Base-by-base conservation (phyloP, 2,888 invertebrate genomes). In the Trichopoda pennipes region DNA sequence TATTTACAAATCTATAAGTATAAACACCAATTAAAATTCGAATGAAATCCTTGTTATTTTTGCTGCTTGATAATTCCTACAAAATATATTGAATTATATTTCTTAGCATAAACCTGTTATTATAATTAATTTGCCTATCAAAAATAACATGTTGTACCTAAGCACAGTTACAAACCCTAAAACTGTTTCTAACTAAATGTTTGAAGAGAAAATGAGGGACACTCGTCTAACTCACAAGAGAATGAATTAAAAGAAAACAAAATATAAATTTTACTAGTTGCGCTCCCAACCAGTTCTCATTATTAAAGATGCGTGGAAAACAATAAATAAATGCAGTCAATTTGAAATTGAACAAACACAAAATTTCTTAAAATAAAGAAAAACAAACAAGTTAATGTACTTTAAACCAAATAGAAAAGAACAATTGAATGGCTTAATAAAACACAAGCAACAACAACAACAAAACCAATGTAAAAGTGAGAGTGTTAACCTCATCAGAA, bases 81-180 rank as follows among this genome's bases (percentile, higher is more conserved):
- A 16, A 44, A 3, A 38, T 38, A 38, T 38, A 38, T 23, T 60
- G 21, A 47, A 49, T 12, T 14, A 35, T n/a, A 21, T 21, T 68
- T 7, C 12, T 72, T 51, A 51, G 3, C 28, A 60, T 23, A 72
- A 56, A 74, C 56, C 74, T 28, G 58, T 75, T 66, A 42, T 17
- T 32, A 16, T 3, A 12, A 38, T 51, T 9, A 51, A 38, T 19
- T 8, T 16, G 23, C 38, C 23, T 51, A 42, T 35, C 12, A 51
- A 51, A 49, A 51, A 60, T 47, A 10, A 2, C 7, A 23, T 51
- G 21, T 49, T 17, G 28, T 58, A 3, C 14, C 16, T 56, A 56
- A 77, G 44, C 42, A 9, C 3, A 63, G 77, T 28, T 63, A 12
- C 28, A 12, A 55, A 77, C 77, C 77, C 2, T 42, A 2, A 38